Evolutionary conservation across 2,888 invertebrate species (phyloP), one percentile per base, ranked within the genome.

Genomic region (Hydraecia micacea): DNA sequence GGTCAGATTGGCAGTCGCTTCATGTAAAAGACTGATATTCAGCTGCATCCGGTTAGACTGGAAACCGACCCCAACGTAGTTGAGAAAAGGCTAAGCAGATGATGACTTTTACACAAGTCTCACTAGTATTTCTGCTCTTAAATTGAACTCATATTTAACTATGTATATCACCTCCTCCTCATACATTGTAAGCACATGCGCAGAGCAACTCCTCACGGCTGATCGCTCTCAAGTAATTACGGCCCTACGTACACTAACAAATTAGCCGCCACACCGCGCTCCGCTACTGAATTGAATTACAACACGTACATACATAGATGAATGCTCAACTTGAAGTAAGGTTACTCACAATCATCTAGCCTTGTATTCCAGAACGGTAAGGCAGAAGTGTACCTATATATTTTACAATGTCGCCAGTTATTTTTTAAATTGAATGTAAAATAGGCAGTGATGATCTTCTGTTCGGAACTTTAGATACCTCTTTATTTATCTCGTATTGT

Each of bases 251-350:
- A 76, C 77, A 65, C 75, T 81, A 85, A 89, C 91, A 89, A 90
- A 92, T 91, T 91, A 91, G 84, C 86, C 81, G 77, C 71, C 67
- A 80, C 73, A 78, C 77, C 67, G 69, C 73, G 85, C 75, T 81
- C 77, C 39, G 92, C 93, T 93, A 92, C 92, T 89, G 92, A 89
- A 91, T 92, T 92, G 89, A 92, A 83, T 76, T 69, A 76, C 65
- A 82, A 65, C 68, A 9, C 70, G 90, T 89, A 80, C 90, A 86
- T 36, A 90, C 52, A 49, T 81, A 28, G 42, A 68, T 4, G 6
- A n/a, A 1, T 46, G 28, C 5, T 52, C 21, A 55, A n/a, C 25
- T 55, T 25, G 25, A 46, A 49, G 49, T 46, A 46, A 46, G 3
- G 46, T 46, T 46, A 13, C 46, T 46, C 4, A 46, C 15, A 46